Percentiles rank a stretch among this genome's conserved stretches.
Evolutionary conservation across 2,888 invertebrate species (phyloP).

Genomic region (Lypha dubia): DNA sequence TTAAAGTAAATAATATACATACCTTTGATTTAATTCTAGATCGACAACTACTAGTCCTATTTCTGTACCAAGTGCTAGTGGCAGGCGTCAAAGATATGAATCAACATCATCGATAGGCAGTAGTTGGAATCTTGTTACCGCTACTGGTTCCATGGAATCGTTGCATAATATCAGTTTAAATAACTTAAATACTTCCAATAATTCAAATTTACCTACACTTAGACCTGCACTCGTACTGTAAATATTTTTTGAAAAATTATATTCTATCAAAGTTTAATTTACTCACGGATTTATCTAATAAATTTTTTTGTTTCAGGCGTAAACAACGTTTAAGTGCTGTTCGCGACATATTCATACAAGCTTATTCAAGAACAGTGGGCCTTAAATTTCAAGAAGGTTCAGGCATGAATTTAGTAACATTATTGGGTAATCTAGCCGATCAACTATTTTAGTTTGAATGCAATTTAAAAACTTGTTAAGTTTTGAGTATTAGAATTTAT

Average conservation of each 20-base stretch:
- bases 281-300: neutral
- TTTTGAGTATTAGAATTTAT: constrained; percentile 62
- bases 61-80: constrained; percentile 85
- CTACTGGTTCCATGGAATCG: constrained; percentile 86
- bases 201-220: constrained; percentile 13
- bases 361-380: constrained; percentile 81
- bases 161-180: constrained; percentile 80
- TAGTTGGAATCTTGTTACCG: constrained; percentile 89
- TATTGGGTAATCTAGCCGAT: constrained; percentile 79
- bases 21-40: constrained; percentile 65
- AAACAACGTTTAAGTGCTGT: constrained; percentile 80
- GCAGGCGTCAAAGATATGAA: constrained; percentile 85
- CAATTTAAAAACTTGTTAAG: constrained; percentile 34
- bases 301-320: constrained; percentile 76
- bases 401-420: constrained; percentile 78
- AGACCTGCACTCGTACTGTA: constrained; percentile 45
- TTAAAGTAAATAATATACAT: neutral
- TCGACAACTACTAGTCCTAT: constrained; percentile 87
- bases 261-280: neutral
- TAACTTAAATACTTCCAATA: constrained; percentile 71
- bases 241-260: constrained; percentile 8
- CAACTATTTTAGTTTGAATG: constrained; percentile 76
- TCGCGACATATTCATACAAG: constrained; percentile 80
- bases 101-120: constrained; percentile 86
- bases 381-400: constrained; percentile 82